Conservation (phyloP, 2,797 vertebrate species). For the Megaceryle alcyon region DNA sequence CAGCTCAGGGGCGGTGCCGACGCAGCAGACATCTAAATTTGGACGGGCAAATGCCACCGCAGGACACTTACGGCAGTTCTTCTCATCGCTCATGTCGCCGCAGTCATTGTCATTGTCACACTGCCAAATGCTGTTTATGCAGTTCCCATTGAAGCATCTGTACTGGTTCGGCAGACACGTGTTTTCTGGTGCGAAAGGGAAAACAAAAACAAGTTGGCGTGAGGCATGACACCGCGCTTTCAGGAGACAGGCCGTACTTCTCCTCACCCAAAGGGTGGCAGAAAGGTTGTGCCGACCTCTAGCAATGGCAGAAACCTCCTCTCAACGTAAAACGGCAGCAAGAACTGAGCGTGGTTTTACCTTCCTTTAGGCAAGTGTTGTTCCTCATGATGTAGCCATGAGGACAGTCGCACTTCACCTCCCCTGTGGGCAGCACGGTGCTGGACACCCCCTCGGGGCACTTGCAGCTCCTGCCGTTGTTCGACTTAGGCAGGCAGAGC, state of each 20-base stretch:
- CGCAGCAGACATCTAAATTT: background rate
- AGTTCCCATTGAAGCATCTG: constrained; percentile 93
- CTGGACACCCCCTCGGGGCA: constrained; percentile 89
- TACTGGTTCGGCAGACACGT: constrained; percentile 94
- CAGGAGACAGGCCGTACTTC: accelerated
- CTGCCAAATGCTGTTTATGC: constrained; percentile 98
- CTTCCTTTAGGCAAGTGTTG: constrained; percentile 86
- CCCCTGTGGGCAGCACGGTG: constrained; percentile 80
- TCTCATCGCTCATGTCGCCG: constrained; percentile 97
- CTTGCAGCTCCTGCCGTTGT: constrained; percentile 85
- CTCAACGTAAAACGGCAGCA: background rate
- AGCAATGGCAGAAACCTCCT: accelerated
- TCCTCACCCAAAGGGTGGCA: background rate
- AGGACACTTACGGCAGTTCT: constrained; percentile 90
- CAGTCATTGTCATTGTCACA: constrained; percentile 98
- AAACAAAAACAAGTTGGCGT: background rate
- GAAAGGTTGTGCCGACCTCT: accelerated
- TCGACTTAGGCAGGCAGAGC: constrained; percentile 90
- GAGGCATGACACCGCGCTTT: background rate
- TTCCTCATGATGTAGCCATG: constrained; percentile 84
- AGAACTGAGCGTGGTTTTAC: constrained; percentile 58
- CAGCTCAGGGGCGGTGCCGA: background rate
- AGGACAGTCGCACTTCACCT: constrained; percentile 90
- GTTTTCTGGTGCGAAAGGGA: constrained; percentile 80
- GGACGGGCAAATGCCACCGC: accelerated